phyloP scores from a whole-genome alignment of 2,888 invertebrate genomes.

The Epistrophe grossulariae region DNA sequence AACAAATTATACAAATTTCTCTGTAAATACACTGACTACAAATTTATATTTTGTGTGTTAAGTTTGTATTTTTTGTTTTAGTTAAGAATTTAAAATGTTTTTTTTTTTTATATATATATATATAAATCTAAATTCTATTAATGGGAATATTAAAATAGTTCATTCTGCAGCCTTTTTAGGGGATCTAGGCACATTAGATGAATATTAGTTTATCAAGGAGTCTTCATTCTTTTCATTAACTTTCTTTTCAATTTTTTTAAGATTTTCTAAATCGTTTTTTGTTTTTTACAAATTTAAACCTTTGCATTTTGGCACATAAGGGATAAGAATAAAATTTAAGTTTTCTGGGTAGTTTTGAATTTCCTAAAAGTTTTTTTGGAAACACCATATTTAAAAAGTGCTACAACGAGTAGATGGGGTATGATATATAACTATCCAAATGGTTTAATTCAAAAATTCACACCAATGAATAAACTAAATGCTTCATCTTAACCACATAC shows the following conservation, averaged over 20 bases:
- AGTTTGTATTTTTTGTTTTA: constrained; percentile 29
- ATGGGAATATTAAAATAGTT: constrained; percentile 73
- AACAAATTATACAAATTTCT: constrained; percentile 51
- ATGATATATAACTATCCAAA: constrained; percentile 37
- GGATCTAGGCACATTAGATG: constrained; percentile 76
- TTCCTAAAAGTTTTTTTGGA: constrained; percentile 49
- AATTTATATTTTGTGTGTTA: constrained; percentile 31
- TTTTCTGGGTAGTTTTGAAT: constrained; percentile 51
- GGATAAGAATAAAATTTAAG: constrained; percentile 68
- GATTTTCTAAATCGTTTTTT: constrained; percentile 40
- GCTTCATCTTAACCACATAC: background rate
- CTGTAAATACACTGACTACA: constrained; percentile 64
- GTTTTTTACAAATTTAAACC: constrained; percentile 48
- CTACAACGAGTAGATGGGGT: constrained; percentile 18
- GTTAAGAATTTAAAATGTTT: constrained; percentile 51
- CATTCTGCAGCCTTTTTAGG: constrained; percentile 74
- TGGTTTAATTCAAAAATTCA: constrained; percentile 53
- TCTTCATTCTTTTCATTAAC: constrained; percentile 44
- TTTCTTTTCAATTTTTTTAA: constrained; percentile 25
- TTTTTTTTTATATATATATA: no score
- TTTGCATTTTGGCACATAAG: constrained; percentile 77
- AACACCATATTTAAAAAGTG: constrained; percentile 44
- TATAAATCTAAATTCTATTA: constrained; percentile 70
- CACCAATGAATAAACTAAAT: background rate
- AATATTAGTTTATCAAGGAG: constrained; percentile 67